Evolutionary conservation across 1,140 invertebrate genomes (phyloP), one percentile per base, ranked within the genome.

Genomic region (Asobara japonica): DNA sequence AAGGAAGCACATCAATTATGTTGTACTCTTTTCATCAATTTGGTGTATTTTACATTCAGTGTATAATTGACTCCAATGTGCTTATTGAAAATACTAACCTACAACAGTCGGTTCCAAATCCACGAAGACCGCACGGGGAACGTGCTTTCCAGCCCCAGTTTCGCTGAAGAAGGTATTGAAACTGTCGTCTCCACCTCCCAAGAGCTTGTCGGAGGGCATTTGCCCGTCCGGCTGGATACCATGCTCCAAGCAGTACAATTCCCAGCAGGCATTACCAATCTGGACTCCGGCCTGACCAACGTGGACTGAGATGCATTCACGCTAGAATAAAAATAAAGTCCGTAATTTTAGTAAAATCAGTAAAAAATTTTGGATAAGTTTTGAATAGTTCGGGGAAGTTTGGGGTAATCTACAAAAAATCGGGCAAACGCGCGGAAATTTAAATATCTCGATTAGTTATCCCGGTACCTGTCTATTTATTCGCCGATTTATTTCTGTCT

Each of bases 91-190:
- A 27, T 60, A 80, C 90, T 88, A 77, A 94, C 94, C 94, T 6
- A 96, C 94, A 18, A 95, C 94, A 75, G 94, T 96, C 7, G 95
- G 94, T 83, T 97, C 95, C 74, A 97, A 86, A 83, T 97, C 95
- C 3, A 96, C 93, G 82, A 95, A 96, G 8, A 94, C 92, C 7
- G 95, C 94, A 75, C 94, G 78, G 85, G 94, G 94, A 18, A 96
- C 94, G 84, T 96, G 94, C 83, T 96, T 96, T 36, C 95, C 95
- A 65, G 93, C 90, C 16, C 93, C 93, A 27, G 94, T 97, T 86
- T 97, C 95, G 79, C 93, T 94, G 90, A 96, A 96, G 86, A 96
- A 96, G 7, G 95, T 95, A 84, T 94, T 95, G 86, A 95, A 95
- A 18, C 93, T 94, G 84, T 95, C 94, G 80, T 95, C 93, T 33